Evolutionary conservation across 2,888 invertebrate genomes (phyloP).

Genomic region (Drosophila mulleri): DNA sequence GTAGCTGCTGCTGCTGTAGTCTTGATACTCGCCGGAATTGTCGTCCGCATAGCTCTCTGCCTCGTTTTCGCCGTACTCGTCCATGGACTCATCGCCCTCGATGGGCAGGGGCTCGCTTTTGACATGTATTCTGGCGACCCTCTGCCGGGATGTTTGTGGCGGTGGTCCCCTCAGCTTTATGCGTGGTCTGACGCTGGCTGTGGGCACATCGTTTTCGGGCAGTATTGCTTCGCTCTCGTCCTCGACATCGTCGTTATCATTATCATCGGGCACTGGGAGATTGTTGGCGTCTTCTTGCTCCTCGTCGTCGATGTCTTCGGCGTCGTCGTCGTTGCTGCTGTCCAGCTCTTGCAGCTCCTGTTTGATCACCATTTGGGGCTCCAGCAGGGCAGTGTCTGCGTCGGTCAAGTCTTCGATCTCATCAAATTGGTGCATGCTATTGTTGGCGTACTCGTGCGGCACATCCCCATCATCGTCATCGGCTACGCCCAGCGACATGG

Average conservation of each 20-base stretch:
- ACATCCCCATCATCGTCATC: constrained; percentile 30
- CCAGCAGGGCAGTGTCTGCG: constrained; percentile 74
- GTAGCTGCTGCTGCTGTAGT: constrained; percentile 51
- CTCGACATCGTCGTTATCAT: constrained; percentile 41
- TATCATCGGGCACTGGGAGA: constrained; percentile 20
- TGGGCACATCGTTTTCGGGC: constrained; percentile 53
- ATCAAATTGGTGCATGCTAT: constrained; percentile 52
- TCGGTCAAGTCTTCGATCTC: constrained; percentile 79
- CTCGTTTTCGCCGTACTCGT: constrained; percentile 61
- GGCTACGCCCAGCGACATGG: constrained; percentile 46
- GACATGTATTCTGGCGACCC: constrained; percentile 37
- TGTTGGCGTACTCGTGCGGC: constrained; percentile 35
- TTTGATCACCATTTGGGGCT: constrained; percentile 81
- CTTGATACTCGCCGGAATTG: constrained; percentile 64
- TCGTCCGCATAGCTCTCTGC: constrained; percentile 59
- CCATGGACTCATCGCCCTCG: constrained; percentile 63
- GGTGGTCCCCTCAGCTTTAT: constrained; percentile 41
- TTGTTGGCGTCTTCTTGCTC: constrained; percentile 28
- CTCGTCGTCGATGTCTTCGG: constrained; percentile 11
- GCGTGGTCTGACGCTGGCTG: constrained; percentile 34
- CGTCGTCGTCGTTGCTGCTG: constrained; percentile 51
- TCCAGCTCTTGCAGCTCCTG: constrained; percentile 72
- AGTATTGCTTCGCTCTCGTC: constrained; percentile 59
- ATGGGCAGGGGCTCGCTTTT: constrained; percentile 53
- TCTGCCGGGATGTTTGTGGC: constrained; percentile 5